A percentile compares a stretch with the other conserved stretches of the same genome.
Conservation (phyloP, 2,888 invertebrate genomes). For the Stenurella melanura region DNA sequence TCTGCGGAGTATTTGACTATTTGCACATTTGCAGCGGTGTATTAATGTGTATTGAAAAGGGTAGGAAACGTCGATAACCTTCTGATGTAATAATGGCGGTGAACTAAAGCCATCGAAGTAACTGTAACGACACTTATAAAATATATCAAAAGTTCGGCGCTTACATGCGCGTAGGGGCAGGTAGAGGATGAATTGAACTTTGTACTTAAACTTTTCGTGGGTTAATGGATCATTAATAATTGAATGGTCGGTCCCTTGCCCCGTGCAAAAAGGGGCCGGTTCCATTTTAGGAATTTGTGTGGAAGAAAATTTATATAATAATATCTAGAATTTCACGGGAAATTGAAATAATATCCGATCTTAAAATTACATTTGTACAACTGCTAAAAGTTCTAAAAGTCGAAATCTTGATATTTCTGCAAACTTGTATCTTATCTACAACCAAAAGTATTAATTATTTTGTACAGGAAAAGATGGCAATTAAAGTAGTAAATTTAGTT, state of each 20-base stretch:
- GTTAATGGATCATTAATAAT: constrained; percentile 38
- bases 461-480: no score
- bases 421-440: no score
- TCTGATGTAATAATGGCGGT: constrained; percentile 8
- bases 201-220: constrained; percentile 32
- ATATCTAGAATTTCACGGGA: neutral
- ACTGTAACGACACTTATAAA: constrained; percentile 11
- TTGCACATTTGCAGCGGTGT: constrained; percentile 30
- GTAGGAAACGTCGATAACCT: constrained; percentile 15
- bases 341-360: neutral
- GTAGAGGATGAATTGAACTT: constrained; percentile 31
- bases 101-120: constrained; percentile 12
- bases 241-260: constrained; percentile 13
- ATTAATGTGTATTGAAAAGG: constrained; percentile 10
- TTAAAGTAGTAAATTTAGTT: no score
- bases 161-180: constrained; percentile 9
- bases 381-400: neutral
- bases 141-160: constrained; percentile 29
- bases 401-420: no score
- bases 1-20: constrained; percentile 23
- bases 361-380: neutral
- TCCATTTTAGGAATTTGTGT: constrained; percentile 8
- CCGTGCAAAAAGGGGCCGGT: constrained; percentile 17
- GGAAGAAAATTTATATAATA: neutral
- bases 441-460: no score